Evolutionary conservation across 2,797 vertebrate genomes (phyloP), one percentile per base, ranked within the genome.

Genomic region (Anguilla pacifica): DNA sequence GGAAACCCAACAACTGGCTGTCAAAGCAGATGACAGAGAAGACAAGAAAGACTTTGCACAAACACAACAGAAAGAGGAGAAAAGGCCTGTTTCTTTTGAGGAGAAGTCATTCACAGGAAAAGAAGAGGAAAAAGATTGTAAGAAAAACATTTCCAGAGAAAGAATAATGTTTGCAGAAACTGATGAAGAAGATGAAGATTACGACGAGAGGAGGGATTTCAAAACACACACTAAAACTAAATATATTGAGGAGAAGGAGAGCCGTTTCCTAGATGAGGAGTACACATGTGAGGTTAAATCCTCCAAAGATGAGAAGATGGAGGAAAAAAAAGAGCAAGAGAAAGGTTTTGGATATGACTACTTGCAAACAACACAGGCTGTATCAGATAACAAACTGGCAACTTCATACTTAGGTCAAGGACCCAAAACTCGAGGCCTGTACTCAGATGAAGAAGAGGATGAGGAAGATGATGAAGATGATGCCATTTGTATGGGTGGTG

Each of bases 221-320:
- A 94, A 96, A 88, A 97, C 95, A 3, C 91, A 93, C 10, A 89
- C 94, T 28, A 96, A 93, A 90, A 95, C 97, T 11, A 97, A 95
- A 85, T 97, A 98, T 0, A 95, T 96, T 88, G 96, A 99, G 92
- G 97, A 98, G 88, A 97, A 97, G 84, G 98, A 99, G 88, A 97
- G 97, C 57, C 97, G 97, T 3, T 99, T 99, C 92, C 94, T 99
- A 22, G 98, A 99, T 1, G 98, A 99, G 11, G 96, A 96, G 55
- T 95, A 92, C 19, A 93, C 94, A 3, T 94, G 93, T 90, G 96
- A 97, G 70, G 91, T 90, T 64, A 95, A 96, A 91, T 87, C 93
- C 13, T 61, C 91, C 84, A 89, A 91, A 88, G 91, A n/a, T 85
- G 92, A 94, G 87, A 89, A 93, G 85, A 91, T 86, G 7, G 89